phyloP scores from a whole-genome alignment of 2,888 invertebrate species.

The Phragmatobia fuliginosa region DNA sequence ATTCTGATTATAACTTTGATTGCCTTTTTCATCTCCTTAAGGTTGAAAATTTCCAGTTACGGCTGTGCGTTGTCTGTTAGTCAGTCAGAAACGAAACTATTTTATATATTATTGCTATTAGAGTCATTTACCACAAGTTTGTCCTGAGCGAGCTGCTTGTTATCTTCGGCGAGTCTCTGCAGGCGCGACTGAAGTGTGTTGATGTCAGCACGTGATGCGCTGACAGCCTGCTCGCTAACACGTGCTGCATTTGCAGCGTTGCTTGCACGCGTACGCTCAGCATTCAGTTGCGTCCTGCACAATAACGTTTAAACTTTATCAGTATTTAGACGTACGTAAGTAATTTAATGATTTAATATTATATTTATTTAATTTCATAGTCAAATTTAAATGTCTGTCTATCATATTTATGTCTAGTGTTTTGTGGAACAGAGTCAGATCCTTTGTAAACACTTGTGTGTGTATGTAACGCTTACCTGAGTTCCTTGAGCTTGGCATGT shows the following conservation, averaged over 20 bases:
- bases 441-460: not conserved
- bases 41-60: too few species aligned
- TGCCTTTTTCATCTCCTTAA: too few species aligned
- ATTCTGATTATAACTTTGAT: too few species aligned
- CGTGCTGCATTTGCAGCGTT: constrained; percentile 87
- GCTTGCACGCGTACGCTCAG: constrained; percentile 89
- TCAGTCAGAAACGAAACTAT: too few species aligned
- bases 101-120: too few species aligned
- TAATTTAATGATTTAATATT: too few species aligned
- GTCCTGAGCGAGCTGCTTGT: constrained; percentile 87
- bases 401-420: too few species aligned
- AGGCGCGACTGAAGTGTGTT: constrained; percentile 88
- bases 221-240: constrained; percentile 86
- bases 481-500: constrained; percentile 92
- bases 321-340: not conserved
- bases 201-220: constrained; percentile 87
- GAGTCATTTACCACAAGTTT: constrained; percentile 80
- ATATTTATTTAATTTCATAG: too few species aligned
- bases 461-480: constrained; percentile 79
- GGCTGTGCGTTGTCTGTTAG: too few species aligned
- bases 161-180: constrained; percentile 88
- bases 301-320: not conserved
- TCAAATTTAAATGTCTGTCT: too few species aligned
- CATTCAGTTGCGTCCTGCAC: constrained; percentile 86
- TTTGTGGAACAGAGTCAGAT: not conserved